Percentiles rank a stretch among this genome's conserved stretches.
Conservation (phyloP, 2,113 vertebrate genomes). For the Diadophis punctatus region DNA sequence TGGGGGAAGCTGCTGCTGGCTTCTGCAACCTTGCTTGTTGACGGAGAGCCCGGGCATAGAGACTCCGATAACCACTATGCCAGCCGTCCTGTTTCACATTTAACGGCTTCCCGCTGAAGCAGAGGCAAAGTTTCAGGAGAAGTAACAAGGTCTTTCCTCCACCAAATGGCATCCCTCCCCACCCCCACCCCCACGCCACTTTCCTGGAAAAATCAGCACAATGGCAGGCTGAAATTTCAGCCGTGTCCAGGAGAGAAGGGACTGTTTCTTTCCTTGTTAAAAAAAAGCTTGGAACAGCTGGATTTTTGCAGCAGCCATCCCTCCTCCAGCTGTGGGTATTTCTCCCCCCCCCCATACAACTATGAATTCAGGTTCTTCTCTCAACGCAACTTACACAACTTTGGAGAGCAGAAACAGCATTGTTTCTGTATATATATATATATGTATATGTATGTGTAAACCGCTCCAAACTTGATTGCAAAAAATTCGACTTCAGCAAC, state of each 20-base stretch:
- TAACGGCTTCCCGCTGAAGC: slow-evolving; percentile 6
- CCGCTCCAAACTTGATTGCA: no score
- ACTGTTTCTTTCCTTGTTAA: neutral
- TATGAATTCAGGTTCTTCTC: neutral
- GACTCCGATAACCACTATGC: neutral
- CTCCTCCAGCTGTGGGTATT: neutral
- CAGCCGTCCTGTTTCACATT: neutral
- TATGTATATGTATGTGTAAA: no score
- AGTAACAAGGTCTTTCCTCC: neutral
- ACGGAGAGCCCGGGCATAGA: neutral
- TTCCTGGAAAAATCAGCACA: slow-evolving; percentile 27
- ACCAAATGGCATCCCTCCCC: neutral
- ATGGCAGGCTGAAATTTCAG: slow-evolving; percentile 19
- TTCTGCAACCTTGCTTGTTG: neutral
- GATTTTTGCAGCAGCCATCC: neutral
- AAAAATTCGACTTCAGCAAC: no score
- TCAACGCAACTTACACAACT: neutral
- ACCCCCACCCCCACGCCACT: no score
- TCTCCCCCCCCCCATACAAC: neutral
- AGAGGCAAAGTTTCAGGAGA: neutral
- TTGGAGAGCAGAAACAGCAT: neutral
- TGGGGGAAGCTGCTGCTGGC: neutral
- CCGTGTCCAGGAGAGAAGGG: neutral
- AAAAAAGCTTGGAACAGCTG: slow-evolving; percentile 31
- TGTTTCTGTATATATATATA: no score